phyloP scores from a whole-genome alignment of 2,888 invertebrate species.

The Phania funesta region DNA sequence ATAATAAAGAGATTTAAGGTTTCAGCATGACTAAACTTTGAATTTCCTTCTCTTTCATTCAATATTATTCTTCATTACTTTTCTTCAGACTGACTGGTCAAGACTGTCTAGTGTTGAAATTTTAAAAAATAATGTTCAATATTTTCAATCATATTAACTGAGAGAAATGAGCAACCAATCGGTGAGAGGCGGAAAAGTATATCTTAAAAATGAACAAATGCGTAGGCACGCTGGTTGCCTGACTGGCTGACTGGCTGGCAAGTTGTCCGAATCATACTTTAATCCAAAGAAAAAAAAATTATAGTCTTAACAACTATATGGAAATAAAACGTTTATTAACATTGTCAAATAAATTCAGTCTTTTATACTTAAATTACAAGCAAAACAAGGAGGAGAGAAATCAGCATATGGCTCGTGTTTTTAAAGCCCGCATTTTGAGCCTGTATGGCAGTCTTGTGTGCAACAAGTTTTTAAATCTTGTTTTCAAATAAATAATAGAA shows the following conservation, averaged over 20 bases:
- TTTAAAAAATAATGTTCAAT: constrained; percentile 1
- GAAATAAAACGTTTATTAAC: constrained; percentile 63
- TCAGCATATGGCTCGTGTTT: constrained; percentile 41
- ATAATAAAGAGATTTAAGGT: constrained; percentile 59
- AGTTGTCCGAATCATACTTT: constrained; percentile 28
- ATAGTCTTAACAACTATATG: constrained; percentile 57
- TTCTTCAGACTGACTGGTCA: background rate
- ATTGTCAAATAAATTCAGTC: constrained; percentile 56
- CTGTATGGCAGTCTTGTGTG: background rate
- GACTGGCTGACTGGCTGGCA: background rate
- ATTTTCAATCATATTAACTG: constrained; percentile 7
- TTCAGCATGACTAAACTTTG: constrained; percentile 55
- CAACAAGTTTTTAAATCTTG: constrained; percentile 1
- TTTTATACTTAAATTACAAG: constrained; percentile 27
- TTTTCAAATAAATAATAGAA: background rate
- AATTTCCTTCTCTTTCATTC: constrained; percentile 19
- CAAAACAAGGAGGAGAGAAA: background rate
- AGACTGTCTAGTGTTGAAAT: constrained; percentile 27
- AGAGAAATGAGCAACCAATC: background rate
- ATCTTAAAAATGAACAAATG: constrained; percentile 30
- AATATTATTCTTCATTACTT: background rate
- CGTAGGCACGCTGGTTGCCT: constrained; percentile 36
- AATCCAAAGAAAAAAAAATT: background rate
- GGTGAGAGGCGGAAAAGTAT: background rate
- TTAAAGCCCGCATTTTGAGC: constrained; percentile 37